These are phyloP conservation scores for Monopterus albus DNA, from an alignment of 2,113 vertebrate species.

Conservation along the genomic window DNA sequence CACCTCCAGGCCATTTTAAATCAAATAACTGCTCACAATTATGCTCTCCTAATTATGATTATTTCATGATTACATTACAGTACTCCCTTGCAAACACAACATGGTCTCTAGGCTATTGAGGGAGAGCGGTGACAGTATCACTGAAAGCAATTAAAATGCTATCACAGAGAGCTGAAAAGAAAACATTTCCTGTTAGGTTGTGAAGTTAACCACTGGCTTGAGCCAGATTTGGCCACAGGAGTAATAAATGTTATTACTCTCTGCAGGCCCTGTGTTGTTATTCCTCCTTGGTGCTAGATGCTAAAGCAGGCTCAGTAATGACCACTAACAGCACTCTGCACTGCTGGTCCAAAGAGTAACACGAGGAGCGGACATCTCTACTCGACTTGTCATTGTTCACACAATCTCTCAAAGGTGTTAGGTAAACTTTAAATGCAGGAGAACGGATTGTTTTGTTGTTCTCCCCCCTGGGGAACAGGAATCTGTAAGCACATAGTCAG, in stretches of 20 bases:
- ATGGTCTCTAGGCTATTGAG: slow-evolving; percentile 42
- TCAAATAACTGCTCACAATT: slow-evolving; percentile 71
- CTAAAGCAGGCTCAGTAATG: slow-evolving; percentile 52
- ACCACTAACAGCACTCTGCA: slow-evolving; percentile 46
- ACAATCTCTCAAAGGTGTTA: slow-evolving; percentile 7
- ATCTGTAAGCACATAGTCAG: too few species aligned
- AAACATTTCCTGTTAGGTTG: slow-evolving; percentile 70
- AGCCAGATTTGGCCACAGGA: slow-evolving; percentile 47
- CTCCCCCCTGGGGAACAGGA: too few species aligned
- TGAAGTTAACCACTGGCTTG: slow-evolving; percentile 65
- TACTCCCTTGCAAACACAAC: slow-evolving; percentile 47
- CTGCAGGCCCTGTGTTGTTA: slow-evolving; percentile 46
- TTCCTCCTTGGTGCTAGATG: slow-evolving; percentile 42
- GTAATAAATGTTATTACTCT: slow-evolving; percentile 58
- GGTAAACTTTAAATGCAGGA: slow-evolving; percentile 25
- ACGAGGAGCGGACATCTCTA: slow-evolving; percentile 1
- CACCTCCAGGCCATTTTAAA: slow-evolving; percentile 63
- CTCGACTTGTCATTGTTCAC: slow-evolving; percentile 31
- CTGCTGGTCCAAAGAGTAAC: slow-evolving; percentile 15
- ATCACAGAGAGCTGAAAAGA: slow-evolving; percentile 58
- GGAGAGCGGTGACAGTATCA: slow-evolving; percentile 67
- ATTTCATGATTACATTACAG: slow-evolving; percentile 70
- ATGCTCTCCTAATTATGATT: slow-evolving; percentile 73
- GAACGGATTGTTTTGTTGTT: slow-evolving; percentile 3
- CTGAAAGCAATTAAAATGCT: slow-evolving; percentile 76